phyloP scores from a whole-genome alignment of 2,113 vertebrate species.

The Fregata magnificens region DNA sequence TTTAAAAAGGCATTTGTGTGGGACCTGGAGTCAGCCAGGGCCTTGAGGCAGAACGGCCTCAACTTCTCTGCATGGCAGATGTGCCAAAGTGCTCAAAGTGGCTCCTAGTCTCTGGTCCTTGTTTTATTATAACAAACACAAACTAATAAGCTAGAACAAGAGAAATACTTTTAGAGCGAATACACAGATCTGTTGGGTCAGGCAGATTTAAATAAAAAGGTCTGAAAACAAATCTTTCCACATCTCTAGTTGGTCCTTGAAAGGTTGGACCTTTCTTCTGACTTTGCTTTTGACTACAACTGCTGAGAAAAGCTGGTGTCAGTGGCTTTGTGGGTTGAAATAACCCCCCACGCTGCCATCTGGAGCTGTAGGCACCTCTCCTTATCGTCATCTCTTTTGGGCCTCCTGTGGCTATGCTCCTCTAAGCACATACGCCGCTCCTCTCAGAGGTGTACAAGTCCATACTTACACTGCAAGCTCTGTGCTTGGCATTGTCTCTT shows the following conservation, averaged over 20 bases:
- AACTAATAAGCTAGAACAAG: not conserved
- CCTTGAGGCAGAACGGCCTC: not conserved
- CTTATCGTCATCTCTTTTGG: not conserved
- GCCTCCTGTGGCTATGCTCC: not conserved
- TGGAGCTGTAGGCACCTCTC: not conserved
- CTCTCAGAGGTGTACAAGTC: not conserved
- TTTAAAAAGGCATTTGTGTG: conserved; percentile 17
- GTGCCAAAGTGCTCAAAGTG: not conserved
- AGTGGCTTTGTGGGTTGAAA: not conserved
- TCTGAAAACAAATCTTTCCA: not conserved
- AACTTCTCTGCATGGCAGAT: not conserved
- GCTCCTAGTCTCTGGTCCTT: not conserved
- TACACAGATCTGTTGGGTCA: not conserved
- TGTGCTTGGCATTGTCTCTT: not conserved
- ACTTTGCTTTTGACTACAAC: not conserved
- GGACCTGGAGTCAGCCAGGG: not conserved
- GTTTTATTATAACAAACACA: not conserved
- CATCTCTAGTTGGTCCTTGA: not conserved
- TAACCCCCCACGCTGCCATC: not conserved
- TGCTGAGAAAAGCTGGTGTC: not conserved
- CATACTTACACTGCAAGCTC: not conserved
- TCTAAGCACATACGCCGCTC: not conserved
- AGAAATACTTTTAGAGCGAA: not conserved
- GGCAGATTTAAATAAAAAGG: not conserved
- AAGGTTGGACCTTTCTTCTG: not conserved